Evolutionary conservation across 2,888 invertebrate species (phyloP).

Genomic region (Eudasyphora cyanicolor): DNA sequence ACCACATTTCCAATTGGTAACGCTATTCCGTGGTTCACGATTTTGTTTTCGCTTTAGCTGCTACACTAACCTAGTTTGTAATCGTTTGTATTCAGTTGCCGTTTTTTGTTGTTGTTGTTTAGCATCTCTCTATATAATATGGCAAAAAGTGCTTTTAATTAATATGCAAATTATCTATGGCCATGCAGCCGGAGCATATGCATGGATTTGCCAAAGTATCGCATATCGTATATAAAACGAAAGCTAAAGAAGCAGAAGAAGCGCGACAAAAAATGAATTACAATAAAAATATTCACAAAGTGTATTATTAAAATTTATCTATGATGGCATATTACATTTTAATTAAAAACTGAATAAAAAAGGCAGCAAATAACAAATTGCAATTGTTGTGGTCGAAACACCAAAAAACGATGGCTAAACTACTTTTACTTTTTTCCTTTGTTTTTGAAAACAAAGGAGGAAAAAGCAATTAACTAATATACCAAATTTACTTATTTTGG

Average conservation of each 20-base stretch:
- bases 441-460: not conserved
- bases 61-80: slow-evolving; percentile 54
- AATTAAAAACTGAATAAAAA: slow-evolving; percentile 47
- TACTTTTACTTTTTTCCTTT: slow-evolving; percentile 22
- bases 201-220: not conserved
- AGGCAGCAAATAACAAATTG: slow-evolving; percentile 9
- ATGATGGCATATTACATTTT: slow-evolving; percentile 57
- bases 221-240: not conserved
- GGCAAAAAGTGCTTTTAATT: slow-evolving; percentile 51
- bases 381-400: not conserved
- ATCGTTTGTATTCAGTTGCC: slow-evolving; percentile 1
- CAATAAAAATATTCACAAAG: slow-evolving; percentile 29
- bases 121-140: not conserved
- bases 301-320: slow-evolving; percentile 56
- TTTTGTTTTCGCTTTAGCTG: slow-evolving; percentile 19
- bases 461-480: slow-evolving; percentile 1
- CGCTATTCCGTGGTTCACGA: not conserved
- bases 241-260: not conserved
- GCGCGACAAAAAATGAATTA: not conserved
- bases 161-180: slow-evolving; percentile 61
- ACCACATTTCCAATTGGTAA: not conserved
- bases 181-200: slow-evolving; percentile 27
- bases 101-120: not conserved
- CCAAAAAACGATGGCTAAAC: not conserved
- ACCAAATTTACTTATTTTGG: too few species aligned